These are phyloP conservation scores for Nephila pilipes DNA, from an alignment of 1,140 invertebrate genomes.

Conservation along the genomic window DNA sequence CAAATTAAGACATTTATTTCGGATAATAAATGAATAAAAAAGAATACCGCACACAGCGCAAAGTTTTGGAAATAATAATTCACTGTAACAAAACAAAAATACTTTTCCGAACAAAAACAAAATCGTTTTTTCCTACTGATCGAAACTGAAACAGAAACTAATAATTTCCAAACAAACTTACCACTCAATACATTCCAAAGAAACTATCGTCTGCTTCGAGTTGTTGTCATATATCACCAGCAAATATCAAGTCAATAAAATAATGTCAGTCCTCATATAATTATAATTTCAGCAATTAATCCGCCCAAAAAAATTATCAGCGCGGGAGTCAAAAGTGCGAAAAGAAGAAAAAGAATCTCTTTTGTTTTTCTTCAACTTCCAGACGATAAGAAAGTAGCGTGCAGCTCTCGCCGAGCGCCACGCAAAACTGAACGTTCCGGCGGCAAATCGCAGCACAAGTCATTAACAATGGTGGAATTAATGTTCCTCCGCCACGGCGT, in stretches of 20 bases:
- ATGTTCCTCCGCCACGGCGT: constrained; percentile 68
- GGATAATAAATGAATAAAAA: too few species aligned
- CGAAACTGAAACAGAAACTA: constrained; percentile 54
- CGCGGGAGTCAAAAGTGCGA: neutral
- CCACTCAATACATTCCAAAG: constrained; percentile 50
- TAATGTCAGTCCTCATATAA: constrained; percentile 41
- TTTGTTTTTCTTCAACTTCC: constrained; percentile 46
- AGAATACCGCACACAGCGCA: too few species aligned
- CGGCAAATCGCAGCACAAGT: constrained; percentile 77
- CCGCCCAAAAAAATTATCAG: constrained; percentile 20
- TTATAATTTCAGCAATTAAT: constrained; percentile 8
- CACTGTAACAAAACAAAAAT: neutral
- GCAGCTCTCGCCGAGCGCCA: constrained; percentile 57
- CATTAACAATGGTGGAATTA: constrained; percentile 78
- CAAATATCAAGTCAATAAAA: constrained; percentile 47
- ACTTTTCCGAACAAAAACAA: neutral
- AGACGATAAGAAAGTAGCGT: constrained; percentile 51
- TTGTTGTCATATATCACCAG: constrained; percentile 46
- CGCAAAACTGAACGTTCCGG: constrained; percentile 68
- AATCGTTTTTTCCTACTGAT: neutral
- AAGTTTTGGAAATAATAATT: too few species aligned
- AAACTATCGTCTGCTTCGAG: constrained; percentile 64
- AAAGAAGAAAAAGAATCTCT: constrained; percentile 32
- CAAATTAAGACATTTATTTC: too few species aligned
- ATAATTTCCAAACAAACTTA: constrained; percentile 60